phyloP scores from a whole-genome alignment of 2,113 vertebrate species.

The Ptilonorhynchus violaceus region DNA sequence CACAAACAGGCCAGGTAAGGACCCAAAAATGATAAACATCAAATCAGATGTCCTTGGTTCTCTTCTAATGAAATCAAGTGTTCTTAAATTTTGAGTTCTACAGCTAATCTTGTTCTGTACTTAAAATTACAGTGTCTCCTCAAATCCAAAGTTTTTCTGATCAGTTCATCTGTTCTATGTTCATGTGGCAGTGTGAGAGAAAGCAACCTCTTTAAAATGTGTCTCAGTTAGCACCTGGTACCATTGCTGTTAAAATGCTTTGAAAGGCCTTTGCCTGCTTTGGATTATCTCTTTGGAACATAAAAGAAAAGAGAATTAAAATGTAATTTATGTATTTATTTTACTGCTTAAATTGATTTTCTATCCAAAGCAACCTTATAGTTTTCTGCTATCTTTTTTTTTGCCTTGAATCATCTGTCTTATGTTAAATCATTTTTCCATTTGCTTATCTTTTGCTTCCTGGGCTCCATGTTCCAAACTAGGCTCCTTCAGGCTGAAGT shows the following conservation, averaged over 20 bases:
- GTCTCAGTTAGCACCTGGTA: background rate
- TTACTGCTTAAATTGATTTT: background rate
- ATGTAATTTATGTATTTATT: too few relatives aligned
- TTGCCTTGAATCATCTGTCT: background rate
- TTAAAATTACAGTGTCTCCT: background rate
- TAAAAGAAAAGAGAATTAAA: background rate
- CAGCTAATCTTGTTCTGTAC: background rate
- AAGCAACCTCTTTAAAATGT: background rate
- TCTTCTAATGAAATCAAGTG: background rate
- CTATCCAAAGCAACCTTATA: background rate
- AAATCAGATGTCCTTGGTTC: rapidly evolving
- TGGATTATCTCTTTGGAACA: background rate
- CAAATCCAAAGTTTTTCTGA: background rate
- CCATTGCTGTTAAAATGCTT: background rate
- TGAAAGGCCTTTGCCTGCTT: background rate
- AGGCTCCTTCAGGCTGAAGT: background rate
- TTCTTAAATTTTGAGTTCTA: background rate
- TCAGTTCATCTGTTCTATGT: background rate
- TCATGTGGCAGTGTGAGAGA: background rate
- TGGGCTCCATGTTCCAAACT: background rate
- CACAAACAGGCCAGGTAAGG: conserved; percentile 92
- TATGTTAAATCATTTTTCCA: background rate
- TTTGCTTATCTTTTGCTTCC: background rate
- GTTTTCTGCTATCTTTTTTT: background rate
- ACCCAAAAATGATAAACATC: background rate